Evolutionary conservation across 2,797 vertebrate genomes (phyloP).

Genomic region (Staurois parvus): DNA sequence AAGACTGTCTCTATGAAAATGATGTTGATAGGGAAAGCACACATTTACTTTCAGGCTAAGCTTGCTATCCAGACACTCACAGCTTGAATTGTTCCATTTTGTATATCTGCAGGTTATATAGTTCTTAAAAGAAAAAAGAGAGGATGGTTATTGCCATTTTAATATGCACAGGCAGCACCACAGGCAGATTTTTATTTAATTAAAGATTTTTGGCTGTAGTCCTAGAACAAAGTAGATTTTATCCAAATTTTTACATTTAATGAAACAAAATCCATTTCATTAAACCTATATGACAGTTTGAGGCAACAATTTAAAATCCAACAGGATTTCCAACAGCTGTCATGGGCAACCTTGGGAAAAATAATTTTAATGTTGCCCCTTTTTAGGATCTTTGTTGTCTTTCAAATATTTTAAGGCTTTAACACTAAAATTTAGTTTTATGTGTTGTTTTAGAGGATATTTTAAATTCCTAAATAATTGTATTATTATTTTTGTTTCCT

Average conservation of each 20-base stretch:
- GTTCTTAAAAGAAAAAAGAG: constrained; percentile 46
- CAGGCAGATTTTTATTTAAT: constrained; percentile 48
- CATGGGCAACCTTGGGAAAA: constrained; percentile 56
- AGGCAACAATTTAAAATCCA: constrained; percentile 67
- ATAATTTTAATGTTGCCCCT: constrained; percentile 26
- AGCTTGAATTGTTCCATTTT: constrained; percentile 63
- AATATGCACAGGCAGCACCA: constrained; percentile 61
- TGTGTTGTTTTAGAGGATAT: background rate
- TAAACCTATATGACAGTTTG: constrained; percentile 62
- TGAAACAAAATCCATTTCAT: constrained; percentile 59
- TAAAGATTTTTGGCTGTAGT: constrained; percentile 64
- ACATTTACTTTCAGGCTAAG: constrained; percentile 72
- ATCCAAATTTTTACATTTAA: constrained; percentile 64
- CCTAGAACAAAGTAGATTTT: constrained; percentile 64
- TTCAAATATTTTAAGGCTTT: background rate
- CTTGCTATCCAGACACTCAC: constrained; percentile 70
- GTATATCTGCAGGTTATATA: constrained; percentile 61
- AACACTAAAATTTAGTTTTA: background rate
- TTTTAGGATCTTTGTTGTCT: background rate
- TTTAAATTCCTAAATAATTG: background rate
- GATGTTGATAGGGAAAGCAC: constrained; percentile 65
- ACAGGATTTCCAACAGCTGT: constrained; percentile 54
- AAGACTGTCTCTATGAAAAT: constrained; percentile 72
- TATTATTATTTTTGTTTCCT: background rate
- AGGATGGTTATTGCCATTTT: constrained; percentile 51